phyloP scores from a whole-genome alignment of 2,113 vertebrate species.

The Etia nguti region DNA sequence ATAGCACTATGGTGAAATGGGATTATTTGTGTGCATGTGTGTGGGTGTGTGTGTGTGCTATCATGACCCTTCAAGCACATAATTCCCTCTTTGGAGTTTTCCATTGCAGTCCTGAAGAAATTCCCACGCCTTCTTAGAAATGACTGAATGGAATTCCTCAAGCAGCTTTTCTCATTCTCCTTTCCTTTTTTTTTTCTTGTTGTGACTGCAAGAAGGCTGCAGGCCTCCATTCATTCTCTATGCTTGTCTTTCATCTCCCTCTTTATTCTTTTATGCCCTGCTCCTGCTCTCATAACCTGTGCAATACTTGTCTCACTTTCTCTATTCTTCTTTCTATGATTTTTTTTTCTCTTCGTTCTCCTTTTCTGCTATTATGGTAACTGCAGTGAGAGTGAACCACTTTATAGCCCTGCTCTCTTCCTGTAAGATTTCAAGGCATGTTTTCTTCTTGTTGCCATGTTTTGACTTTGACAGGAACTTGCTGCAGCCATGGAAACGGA shows the following conservation, averaged over 20 bases:
- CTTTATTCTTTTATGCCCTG: neutral
- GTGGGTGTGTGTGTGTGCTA: neutral
- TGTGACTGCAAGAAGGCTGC: neutral
- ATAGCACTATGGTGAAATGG: neutral
- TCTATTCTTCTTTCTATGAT: neutral
- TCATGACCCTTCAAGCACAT: neutral
- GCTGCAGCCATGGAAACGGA: neutral
- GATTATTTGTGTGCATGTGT: neutral
- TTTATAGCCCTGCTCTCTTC: neutral
- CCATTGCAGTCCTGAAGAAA: neutral
- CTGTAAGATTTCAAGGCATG: neutral
- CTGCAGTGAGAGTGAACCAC: neutral
- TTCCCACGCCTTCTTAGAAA: slow-evolving; percentile 35
- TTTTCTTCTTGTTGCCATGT: neutral
- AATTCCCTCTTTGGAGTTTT: neutral
- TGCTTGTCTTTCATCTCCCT: slow-evolving; percentile 21
- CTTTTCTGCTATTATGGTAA: neutral
- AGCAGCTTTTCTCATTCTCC: neutral
- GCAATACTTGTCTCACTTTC: neutral
- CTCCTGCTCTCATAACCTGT: neutral
- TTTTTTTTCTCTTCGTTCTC: neutral
- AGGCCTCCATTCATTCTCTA: slow-evolving; percentile 7
- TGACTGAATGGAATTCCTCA: slow-evolving; percentile 51
- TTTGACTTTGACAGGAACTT: slow-evolving; percentile 26
- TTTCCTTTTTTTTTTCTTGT: neutral